These are phyloP conservation scores for Picus viridis DNA, from an alignment of 2,797 vertebrate genomes.

Conservation along the genomic window DNA sequence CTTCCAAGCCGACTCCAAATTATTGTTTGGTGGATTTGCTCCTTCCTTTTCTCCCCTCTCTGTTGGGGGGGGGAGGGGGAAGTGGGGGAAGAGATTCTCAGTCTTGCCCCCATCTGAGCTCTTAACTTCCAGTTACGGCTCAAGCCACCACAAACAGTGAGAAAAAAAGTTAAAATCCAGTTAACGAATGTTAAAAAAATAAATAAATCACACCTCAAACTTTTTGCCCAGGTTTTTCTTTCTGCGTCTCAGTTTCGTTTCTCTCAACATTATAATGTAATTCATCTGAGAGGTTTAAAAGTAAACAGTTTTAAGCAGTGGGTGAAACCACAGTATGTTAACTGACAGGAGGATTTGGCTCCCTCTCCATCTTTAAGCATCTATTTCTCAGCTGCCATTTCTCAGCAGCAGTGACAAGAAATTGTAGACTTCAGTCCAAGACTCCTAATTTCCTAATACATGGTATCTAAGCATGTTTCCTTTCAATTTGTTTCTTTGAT, in stretches of 20 bases:
- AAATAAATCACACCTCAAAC: background rate
- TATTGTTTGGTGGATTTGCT: no score
- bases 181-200: constrained; percentile 1
- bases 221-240: background rate
- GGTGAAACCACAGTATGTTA: constrained; percentile 36
- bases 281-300: constrained; percentile 29
- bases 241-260: constrained; percentile 13
- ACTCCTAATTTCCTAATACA: background rate
- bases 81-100: no score
- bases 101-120: no score
- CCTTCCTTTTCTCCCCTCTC: no score
- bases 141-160: no score
- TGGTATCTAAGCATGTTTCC: background rate
- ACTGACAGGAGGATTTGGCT: constrained; percentile 42
- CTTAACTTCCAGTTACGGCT: no score
- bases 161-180: background rate
- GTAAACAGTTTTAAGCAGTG: background rate
- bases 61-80: no score
- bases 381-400: constrained; percentile 24
- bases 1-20: no score
- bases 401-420: background rate
- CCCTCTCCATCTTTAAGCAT: background rate
- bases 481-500: background rate
- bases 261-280: constrained; percentile 34
- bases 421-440: background rate